Base-by-base conservation (phyloP, 2,888 invertebrate genomes). In the Dynastes maya region DNA sequence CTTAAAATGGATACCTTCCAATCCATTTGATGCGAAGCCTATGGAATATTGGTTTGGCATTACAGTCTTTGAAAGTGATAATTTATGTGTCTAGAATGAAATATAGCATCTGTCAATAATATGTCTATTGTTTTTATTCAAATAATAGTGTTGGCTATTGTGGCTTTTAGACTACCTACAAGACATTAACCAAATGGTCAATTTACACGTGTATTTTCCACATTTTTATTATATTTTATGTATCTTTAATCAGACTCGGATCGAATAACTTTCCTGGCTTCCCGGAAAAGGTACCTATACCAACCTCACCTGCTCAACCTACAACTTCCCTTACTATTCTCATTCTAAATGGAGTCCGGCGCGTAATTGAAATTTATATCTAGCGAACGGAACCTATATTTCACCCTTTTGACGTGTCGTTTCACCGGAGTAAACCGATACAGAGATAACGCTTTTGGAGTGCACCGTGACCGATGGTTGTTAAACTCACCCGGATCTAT, bases 321-420 rank as follows among this genome's bases (percentile, higher is more conserved):
- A 63, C 11, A 13, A 27, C 72, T 61, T 45, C 45, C 61, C n/a
- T 29, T 27, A 22, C 61, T 45, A 61, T 74, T 74, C 61, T 61
- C 72, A 55, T 74, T 61, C 22, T 74, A 74, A 74, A 58, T 63
- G 72, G 61, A 74, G 40, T 61, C 61, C 61, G 61, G 61, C 45
- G 22, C 61, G 49, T 74, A 74, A 74, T 74, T 74, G 72, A 74
- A 74, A 74, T 74, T 61, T 74, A 74, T 74, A 74, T 74, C 72
- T 61, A 1, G 45, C 61, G 72, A 61, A 74, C 72, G 72, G 72
- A 74, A 74, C 49, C 61, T 74, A 74, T 74, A 74, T 74, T 74
- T 74, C 61, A 74, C n/a, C 72, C 72, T 58, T 74, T 74, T 74
- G 72, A 74, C 72, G 29, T 74, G 72, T 74, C 72, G 72, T 61